Base-by-base conservation (phyloP, 2,888 invertebrate genomes). In the Agrochola lychnidis region DNA sequence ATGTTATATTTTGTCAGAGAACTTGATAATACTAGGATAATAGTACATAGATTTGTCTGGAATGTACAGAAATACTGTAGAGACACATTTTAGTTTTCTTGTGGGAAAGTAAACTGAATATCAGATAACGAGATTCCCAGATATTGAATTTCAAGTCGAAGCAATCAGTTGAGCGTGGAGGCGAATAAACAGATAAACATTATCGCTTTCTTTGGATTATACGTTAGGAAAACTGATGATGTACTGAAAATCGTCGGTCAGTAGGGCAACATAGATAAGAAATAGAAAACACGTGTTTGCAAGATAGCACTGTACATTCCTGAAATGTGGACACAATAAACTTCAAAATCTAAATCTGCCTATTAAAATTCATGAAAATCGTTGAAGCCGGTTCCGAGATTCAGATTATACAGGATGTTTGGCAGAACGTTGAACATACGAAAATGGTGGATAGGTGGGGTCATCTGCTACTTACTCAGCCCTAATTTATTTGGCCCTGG, bases 81-180 rank as follows among this genome's bases (percentile, higher is more conserved):
- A 83, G 86, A 84, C 56, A 67, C 72, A 66, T 74, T 85, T 64
- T 40, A 79, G 66, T 75, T 83, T 92, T 92, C 93, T 92, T 93
- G 92, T 94, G 93, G 91, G 94, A 94, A 94, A 90, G 88, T 86
- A 85, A 85, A 86, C 78, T 70, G 76, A 78, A 85, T 90, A 91
- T 91, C 90, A 90, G 88, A 92, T 93, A 93, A 89, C 91, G 79
- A 73, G 85, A 89, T 90, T 89, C 85, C 70, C 75, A 88, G 90
- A 89, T 92, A 92, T 92, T 86, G 88, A 82, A 88, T 93, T 90
- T 83, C 91, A 79, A 70, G 63, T 71, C 74, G 71, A 75, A 79
- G 89, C 82, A 87, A 89, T 89, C 87, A 86, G 78, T 87, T 87
- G 87, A 87, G 88, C 89, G 89, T 88, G 87, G 62, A 85, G 57